These are phyloP conservation scores for Pterostichus madidus DNA, from an alignment of 2,888 invertebrate species.

Conservation along the genomic window DNA sequence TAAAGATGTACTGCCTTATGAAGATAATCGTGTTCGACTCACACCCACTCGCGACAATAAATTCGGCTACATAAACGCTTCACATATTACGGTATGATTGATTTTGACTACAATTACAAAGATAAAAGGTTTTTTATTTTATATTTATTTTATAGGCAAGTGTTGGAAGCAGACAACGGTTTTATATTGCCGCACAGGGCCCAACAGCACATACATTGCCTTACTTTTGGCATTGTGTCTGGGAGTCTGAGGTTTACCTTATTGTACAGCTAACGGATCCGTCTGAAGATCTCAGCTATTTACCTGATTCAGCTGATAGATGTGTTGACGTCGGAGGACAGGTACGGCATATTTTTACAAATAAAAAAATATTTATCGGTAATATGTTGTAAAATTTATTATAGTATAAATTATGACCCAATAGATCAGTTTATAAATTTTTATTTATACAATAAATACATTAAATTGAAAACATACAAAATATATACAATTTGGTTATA, in stretches of 20 bases:
- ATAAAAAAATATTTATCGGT: too few species aligned
- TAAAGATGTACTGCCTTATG: conserved; percentile 91
- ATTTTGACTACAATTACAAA: conserved; percentile 64
- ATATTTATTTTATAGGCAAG: conserved; percentile 82
- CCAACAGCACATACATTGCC: conserved; percentile 81
- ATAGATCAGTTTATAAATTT: too few species aligned
- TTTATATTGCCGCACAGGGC: conserved; percentile 90
- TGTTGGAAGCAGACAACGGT: conserved; percentile 89
- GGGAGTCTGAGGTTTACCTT: conserved; percentile 92
- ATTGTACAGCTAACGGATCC: conserved; percentile 87
- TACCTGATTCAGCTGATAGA: conserved; percentile 81
- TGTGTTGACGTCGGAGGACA: conserved; percentile 84
- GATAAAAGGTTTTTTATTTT: not conserved
- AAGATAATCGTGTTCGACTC: conserved; percentile 91
- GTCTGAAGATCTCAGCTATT: conserved; percentile 79
- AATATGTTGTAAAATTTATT: too few species aligned
- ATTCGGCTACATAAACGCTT: conserved; percentile 95
- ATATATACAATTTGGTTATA: conserved; percentile 73
- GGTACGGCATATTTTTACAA: conserved; percentile 75
- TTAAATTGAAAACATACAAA: not conserved
- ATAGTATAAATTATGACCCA: too few species aligned
- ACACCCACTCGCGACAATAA: conserved; percentile 91
- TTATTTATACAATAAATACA: conserved; percentile 38
- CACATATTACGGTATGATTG: conserved; percentile 87
- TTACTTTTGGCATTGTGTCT: conserved; percentile 92